Conservation (phyloP, 2,888 invertebrate genomes). For the Acrocyrtus sp. region DNA sequence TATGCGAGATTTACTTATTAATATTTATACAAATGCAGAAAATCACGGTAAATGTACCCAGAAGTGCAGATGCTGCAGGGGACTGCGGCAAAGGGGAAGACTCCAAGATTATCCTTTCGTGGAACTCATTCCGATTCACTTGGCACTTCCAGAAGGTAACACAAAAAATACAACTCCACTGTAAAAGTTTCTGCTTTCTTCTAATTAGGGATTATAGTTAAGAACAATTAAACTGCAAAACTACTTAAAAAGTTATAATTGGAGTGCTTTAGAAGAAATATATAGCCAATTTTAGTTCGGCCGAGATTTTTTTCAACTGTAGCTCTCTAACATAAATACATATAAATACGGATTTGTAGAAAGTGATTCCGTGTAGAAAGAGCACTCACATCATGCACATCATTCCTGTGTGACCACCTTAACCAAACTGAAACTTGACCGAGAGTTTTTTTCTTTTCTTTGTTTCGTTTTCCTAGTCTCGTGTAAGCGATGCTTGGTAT, state of each 20-base stretch:
- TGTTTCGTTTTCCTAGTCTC: conserved; percentile 73
- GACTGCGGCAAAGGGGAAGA: conserved; percentile 80
- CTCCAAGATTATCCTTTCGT: conserved; percentile 77
- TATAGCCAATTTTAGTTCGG: too few relatives aligned
- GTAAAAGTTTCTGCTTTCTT: background rate
- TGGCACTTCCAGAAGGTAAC: conserved; percentile 85
- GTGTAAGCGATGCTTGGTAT: conserved; percentile 90
- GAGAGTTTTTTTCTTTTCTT: background rate
- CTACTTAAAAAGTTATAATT: background rate
- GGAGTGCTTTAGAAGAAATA: too few relatives aligned
- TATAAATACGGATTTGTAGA: too few relatives aligned
- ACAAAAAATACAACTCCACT: background rate
- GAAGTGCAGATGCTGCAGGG: conserved; percentile 77
- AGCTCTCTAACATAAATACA: too few relatives aligned
- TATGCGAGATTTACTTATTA: background rate
- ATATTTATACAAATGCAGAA: conserved; percentile 68
- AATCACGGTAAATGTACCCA: conserved; percentile 80
- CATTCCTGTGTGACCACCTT: background rate
- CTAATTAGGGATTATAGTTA: background rate
- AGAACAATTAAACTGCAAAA: background rate
- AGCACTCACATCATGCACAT: conserved; percentile 4
- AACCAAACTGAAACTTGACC: background rate
- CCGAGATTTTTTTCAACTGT: too few relatives aligned
- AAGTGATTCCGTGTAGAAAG: too few relatives aligned
- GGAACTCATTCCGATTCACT: conserved; percentile 76